Evolutionary conservation across 2,113 vertebrate genomes (phyloP), one percentile per base, ranked within the genome.

Genomic region (Suncus etruscus): DNA sequence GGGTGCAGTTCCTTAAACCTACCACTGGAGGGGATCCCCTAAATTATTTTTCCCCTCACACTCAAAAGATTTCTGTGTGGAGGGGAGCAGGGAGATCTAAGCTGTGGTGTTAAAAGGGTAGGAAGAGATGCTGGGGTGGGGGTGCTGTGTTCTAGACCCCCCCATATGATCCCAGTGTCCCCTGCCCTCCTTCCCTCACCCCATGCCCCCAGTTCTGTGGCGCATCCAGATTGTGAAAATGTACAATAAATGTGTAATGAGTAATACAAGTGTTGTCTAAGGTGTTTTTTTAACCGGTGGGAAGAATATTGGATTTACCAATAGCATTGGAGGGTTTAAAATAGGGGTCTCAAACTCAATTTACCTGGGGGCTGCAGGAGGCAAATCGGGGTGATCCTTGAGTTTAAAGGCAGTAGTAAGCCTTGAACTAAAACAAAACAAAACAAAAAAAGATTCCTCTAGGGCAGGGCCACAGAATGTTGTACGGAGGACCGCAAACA

Each of bases 161-260:
- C 94, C 90, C 84, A 96, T 95, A 94, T 92, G 92, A 91, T 95
- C 94, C 95, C 93, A 95, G 96, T 95, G 83, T 95, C 94, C 94
- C 92, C 96, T 97, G 92, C 93, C 94, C 92, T 83, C 70, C 91
- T 88, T 87, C 32, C 91, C 94, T 95, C 31, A 48, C 87, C 89
- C 93, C 85, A 78, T 84, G 32, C 92, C 95, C 95, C 96, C 92
- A 95, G 87, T 91, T 94, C 95, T 97, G 95, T 97, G 96, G 94
- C 95, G 94, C 95, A 96, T 97, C 95, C 95, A 96, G 95, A 96
- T 97, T 97, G 97, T 97, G 97, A 97, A 97, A 97, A 97, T 95
- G 96, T 97, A 97, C 97, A 97, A 97, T 97, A 96, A 97, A 96
- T 93, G 94, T 97, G 97, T 97, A 96, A 95, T 93, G 94, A 96